Evolutionary conservation across 2,888 invertebrate species (phyloP).

Genomic region (Epinotia ramella): DNA sequence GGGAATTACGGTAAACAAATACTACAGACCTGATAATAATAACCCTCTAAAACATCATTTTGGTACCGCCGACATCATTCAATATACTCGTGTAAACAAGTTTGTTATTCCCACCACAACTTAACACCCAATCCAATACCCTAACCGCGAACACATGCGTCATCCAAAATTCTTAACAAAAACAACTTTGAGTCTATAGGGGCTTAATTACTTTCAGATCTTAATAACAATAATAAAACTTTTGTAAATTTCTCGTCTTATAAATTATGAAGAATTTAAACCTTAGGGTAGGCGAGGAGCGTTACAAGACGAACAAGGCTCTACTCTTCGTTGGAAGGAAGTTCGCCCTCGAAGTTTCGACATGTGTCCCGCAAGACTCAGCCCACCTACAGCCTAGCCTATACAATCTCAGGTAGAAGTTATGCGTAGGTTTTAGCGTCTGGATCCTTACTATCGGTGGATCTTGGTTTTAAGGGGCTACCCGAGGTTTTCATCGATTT

Average conservation of each 20-base stretch:
- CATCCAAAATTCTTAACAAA: constrained; percentile 40
- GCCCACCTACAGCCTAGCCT: constrained; percentile 46
- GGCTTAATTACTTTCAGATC: constrained; percentile 49
- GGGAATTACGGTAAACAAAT: too few relatives aligned
- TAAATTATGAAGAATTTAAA: constrained; percentile 62
- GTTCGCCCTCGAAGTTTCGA: constrained; percentile 75
- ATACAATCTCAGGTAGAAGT: constrained; percentile 51
- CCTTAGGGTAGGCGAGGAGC: constrained; percentile 55
- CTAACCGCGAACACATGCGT: constrained; percentile 33
- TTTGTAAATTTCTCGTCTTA: constrained; percentile 57
- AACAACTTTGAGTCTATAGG: constrained; percentile 44
- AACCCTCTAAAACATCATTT: background rate
- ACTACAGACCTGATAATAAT: background rate
- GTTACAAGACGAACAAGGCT: constrained; percentile 70
- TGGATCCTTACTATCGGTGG: background rate
- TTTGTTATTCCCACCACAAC: constrained; percentile 10
- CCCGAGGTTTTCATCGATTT: too few relatives aligned
- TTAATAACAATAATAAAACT: constrained; percentile 59
- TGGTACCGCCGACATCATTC: background rate
- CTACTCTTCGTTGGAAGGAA: constrained; percentile 71
- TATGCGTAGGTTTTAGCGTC: constrained; percentile 47
- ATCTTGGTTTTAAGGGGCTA: background rate
- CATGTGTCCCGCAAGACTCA: constrained; percentile 73
- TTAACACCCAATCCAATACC: constrained; percentile 20
- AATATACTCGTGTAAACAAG: background rate